phyloP scores from a whole-genome alignment of 2,113 vertebrate genomes.

The Camelus dromedarius region DNA sequence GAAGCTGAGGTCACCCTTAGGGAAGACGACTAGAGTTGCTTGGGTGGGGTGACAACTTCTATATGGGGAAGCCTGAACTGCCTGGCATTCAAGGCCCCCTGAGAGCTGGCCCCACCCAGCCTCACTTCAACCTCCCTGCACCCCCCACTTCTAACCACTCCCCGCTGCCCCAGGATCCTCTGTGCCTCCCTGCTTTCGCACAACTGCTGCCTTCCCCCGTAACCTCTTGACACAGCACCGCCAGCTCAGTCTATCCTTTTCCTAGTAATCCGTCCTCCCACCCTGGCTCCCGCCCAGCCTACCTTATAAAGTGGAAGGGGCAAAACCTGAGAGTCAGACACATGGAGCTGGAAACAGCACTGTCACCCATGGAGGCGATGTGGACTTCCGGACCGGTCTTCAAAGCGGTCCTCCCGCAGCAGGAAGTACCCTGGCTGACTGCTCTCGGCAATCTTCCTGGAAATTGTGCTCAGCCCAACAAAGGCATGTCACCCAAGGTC shows the following conservation, averaged over 20 bases:
- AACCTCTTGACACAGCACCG: not conserved
- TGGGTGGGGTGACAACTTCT: not conserved
- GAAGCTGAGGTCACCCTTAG: too few relatives aligned
- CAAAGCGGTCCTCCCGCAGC: not conserved
- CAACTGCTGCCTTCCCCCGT: not conserved
- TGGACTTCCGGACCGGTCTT: not conserved
- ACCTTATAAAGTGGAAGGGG: not conserved
- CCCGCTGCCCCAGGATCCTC: not conserved
- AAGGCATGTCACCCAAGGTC: not conserved
- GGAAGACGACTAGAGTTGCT: not conserved
- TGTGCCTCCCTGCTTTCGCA: not conserved
- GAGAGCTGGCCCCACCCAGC: too few relatives aligned
- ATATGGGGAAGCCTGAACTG: not conserved
- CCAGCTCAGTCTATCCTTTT: not conserved
- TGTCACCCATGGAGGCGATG: accelerated
- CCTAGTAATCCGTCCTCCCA: not conserved
- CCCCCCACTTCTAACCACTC: not conserved
- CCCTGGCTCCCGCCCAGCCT: not conserved
- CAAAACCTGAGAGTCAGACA: not conserved
- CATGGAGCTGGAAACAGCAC: not conserved
- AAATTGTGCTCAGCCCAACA: not conserved
- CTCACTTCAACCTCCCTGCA: not conserved
- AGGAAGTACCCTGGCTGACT: too few relatives aligned
- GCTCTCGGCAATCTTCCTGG: not conserved
- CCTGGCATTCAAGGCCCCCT: not conserved